phyloP scores from a whole-genome alignment of 2,888 invertebrate genomes.

The Netelia virgata region DNA sequence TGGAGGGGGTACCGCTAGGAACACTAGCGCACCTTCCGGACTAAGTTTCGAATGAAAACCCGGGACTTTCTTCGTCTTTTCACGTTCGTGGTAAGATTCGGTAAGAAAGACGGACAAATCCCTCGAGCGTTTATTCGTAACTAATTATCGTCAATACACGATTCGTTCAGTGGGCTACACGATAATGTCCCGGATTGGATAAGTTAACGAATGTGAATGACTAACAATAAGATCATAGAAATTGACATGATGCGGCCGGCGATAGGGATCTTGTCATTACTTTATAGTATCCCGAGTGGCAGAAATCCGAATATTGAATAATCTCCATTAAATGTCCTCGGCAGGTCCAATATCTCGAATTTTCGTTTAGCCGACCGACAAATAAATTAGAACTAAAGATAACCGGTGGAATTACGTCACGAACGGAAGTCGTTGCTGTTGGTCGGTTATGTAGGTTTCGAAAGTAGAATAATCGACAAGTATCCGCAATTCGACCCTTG shows the following conservation, averaged over 20 bases:
- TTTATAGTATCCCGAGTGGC: too few relatives aligned
- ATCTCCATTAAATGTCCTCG: too few relatives aligned
- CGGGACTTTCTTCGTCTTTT: neutral
- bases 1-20: neutral
- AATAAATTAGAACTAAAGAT: too few relatives aligned
- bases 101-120: neutral
- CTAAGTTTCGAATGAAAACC: neutral
- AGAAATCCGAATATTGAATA: too few relatives aligned
- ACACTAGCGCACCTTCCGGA: constrained; percentile 42
- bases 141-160: neutral
- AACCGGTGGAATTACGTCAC: neutral
- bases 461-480: neutral
- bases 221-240: too few relatives aligned
- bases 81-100: neutral
- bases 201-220: too few relatives aligned
- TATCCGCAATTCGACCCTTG: neutral
- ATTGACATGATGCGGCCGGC: too few relatives aligned
- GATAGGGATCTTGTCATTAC: too few relatives aligned
- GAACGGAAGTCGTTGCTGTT: neutral
- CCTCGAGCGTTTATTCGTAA: neutral
- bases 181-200: too few relatives aligned
- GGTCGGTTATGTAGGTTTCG: constrained; percentile 1
- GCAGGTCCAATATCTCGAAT: too few relatives aligned
- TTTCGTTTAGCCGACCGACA: too few relatives aligned
- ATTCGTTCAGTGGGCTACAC: too few relatives aligned